Evolutionary conservation across 64 coral and sea anemone genomes (phyloP), one percentile per base, ranked within the genome.

Genomic region (Montipora capricornis): DNA sequence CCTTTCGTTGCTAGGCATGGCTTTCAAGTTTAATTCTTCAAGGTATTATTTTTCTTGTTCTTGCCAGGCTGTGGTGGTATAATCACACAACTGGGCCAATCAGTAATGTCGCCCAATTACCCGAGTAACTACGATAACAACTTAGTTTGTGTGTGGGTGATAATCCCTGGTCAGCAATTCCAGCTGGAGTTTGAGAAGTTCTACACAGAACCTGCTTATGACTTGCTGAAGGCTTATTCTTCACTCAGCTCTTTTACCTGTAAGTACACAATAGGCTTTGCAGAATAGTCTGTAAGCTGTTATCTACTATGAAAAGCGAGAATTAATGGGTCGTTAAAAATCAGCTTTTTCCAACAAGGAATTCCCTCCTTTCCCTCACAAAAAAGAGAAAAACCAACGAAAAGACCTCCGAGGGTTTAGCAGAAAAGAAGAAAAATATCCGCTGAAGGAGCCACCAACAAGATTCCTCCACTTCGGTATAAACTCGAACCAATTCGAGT

Each of bases 21-120:
- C 37, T 37, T 37, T 37, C 37, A 37, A 37, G 37, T 37, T 37
- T 37, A 37, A 0, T 37, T 37, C 37, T 37, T 37, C 37, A 37
- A 37, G 49, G 6, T 51, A 51, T 69, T 74, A 19, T 64, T 64
- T 64, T 49, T 64, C n/a, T 37, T 37, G 37, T 37, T 71, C 88
- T 61, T 12, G 59, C 77, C 75, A 99, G 98, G 92, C 1, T 99
- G 98, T 50, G 98, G 98, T 8, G 98, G 98, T 70, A 6, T 99
- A 49, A 68, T 99, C 45, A 95, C 98, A 17, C 22, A 80, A 5
- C 44, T 99, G 61, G 92, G 89, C 44, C 58, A 69, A 75, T 50
- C 85, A 57, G 96, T 96, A 8, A 77, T 95, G 87, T 96, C 95
- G 17, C 98, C 95, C 44, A 96, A 96, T 76, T 99, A 94, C 22